These are phyloP conservation scores for Leptopilina drosophilae DNA, from an alignment of 2,888 invertebrate genomes.

Conservation along the genomic window DNA sequence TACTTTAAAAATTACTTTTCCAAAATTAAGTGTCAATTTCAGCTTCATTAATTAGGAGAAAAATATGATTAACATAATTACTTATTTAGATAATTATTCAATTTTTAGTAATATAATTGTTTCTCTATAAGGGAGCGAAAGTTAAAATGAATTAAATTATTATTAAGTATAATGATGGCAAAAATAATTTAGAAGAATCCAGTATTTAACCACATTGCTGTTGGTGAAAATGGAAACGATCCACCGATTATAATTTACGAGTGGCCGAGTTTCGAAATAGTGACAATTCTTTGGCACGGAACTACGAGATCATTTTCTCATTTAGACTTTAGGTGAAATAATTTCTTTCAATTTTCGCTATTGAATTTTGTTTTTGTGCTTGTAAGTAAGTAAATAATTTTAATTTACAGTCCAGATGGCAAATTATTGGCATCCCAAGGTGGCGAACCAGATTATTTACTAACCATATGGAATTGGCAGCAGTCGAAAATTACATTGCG, in stretches of 20 bases:
- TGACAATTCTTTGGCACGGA: conserved; percentile 87
- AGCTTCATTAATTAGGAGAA: too few relatives aligned
- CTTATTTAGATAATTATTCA: too few relatives aligned
- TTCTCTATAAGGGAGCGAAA: too few relatives aligned
- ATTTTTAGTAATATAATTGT: too few relatives aligned
- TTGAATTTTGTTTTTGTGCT: neutral
- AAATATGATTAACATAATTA: too few relatives aligned
- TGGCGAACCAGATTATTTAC: conserved; percentile 90
- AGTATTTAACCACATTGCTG: conserved; percentile 83
- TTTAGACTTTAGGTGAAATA: conserved; percentile 83
- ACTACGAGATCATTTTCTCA: conserved; percentile 85
- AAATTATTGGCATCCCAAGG: conserved; percentile 89
- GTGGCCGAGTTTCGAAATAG: conserved; percentile 88
- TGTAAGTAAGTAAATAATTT: neutral
- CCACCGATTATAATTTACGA: conserved; percentile 90
- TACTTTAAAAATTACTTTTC: too few relatives aligned
- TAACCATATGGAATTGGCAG: conserved; percentile 94
- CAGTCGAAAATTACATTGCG: conserved; percentile 86
- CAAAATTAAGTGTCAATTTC: too few relatives aligned
- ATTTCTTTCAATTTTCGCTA: neutral
- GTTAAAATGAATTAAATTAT: neutral
- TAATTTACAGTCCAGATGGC: conserved; percentile 84
- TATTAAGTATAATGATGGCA: conserved; percentile 8
- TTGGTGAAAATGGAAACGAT: conserved; percentile 88
- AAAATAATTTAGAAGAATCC: conserved; percentile 81